Percentiles rank a stretch among this genome's conserved stretches.
Evolutionary conservation across 2,113 vertebrate species (phyloP).

Genomic region (Sapayoa aenigma): DNA sequence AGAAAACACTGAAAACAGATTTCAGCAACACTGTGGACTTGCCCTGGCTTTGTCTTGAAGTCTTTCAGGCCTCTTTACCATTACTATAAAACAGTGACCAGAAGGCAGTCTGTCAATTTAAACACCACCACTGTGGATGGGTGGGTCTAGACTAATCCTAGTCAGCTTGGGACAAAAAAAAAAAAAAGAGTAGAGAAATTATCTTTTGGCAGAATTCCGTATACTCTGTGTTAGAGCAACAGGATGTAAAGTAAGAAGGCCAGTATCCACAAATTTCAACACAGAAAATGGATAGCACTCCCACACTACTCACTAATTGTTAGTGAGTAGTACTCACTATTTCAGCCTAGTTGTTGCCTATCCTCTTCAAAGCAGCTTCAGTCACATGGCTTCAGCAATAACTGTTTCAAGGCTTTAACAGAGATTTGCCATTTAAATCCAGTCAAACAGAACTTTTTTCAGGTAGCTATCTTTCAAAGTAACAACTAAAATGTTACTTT

Average conservation of each 20-base stretch:
- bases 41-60: not conserved
- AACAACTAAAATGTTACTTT: not conserved
- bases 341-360: not conserved
- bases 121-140: not conserved
- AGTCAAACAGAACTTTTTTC: not conserved
- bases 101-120: not conserved
- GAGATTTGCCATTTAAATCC: not conserved
- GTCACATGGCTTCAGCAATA: not conserved
- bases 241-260: not conserved
- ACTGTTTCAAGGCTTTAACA: not conserved
- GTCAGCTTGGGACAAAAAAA: not conserved
- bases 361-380: not conserved
- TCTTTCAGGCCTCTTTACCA: not conserved
- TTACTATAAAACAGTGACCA: not conserved
- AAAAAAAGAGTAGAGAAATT: not conserved
- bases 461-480: not conserved
- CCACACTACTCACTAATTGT: not conserved
- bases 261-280: not conserved
- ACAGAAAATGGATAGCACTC: not conserved
- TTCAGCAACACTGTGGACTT: not conserved
- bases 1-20: not conserved
- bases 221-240: not conserved
- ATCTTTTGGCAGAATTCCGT: not conserved
- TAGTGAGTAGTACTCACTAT: not conserved
- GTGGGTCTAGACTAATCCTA: not conserved